Conservation (phyloP, 1,140 invertebrate species). For the Idris sp. region DNA sequence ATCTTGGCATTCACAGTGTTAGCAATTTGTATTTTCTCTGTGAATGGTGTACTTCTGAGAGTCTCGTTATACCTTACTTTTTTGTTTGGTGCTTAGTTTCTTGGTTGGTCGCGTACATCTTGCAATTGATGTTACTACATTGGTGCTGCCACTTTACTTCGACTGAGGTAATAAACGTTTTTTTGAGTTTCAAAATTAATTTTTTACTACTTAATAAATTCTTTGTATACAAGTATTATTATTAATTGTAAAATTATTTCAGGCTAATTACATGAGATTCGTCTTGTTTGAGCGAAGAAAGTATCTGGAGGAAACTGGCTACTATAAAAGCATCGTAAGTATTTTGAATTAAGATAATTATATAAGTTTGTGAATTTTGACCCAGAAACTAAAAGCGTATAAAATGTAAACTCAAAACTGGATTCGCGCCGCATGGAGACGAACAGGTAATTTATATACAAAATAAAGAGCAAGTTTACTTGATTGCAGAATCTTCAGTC, state of each 20-base stretch:
- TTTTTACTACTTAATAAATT: no score
- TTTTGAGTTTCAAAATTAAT: no score
- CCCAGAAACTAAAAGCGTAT: no score
- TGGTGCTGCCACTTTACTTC: conserved; percentile 65
- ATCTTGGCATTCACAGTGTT: conserved; percentile 67
- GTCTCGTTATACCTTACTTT: conserved; percentile 11
- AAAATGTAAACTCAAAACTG: no score
- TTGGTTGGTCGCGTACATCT: conserved; percentile 64
- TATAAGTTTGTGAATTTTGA: no score
- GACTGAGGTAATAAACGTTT: no score
- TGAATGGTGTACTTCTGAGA: conserved; percentile 22
- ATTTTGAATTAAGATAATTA: no score
- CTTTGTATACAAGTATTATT: no score
- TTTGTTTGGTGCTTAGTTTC: conserved; percentile 51
- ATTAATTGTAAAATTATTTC: no score
- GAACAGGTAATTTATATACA: no score
- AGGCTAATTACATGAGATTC: conserved; percentile 67
- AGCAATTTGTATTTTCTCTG: conserved; percentile 67
- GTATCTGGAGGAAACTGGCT: background rate
- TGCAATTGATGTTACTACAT: conserved; percentile 66
- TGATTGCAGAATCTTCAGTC: conserved; percentile 62
- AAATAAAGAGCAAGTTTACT: conserved; percentile 43
- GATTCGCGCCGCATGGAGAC: no score
- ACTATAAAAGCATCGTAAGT: conserved; percentile 17
- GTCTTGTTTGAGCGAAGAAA: conserved; percentile 66